Evolutionary conservation across 2,113 vertebrate species (phyloP), one percentile per base, ranked within the genome.

Genomic region (Reinhardtius hippoglossoides): DNA sequence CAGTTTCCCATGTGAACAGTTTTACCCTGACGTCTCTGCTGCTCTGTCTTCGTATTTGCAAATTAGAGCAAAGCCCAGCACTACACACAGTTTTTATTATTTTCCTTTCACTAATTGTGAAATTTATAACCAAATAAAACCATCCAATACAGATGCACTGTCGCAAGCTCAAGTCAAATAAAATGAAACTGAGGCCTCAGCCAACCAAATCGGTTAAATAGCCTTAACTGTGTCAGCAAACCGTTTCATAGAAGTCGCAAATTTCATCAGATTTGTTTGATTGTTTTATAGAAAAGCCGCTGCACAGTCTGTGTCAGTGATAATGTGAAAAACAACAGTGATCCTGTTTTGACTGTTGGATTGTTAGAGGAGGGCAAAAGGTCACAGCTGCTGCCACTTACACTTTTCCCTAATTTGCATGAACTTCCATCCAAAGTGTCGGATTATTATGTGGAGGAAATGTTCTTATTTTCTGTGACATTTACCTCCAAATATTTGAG

Each of bases 381-480:
- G 69, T 81, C 76, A 80, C 84, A 86, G 71, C 82, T 90, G 80
- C 74, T 79, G 78, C 71, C 54, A 26, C 64, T 83, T 66, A 64
- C 23, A 65, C 71, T 50, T 59, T 66, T 27, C 73, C 61, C 4
- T 20, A 15, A 73, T 87, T 89, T 85, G 64, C 83, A 83, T 78
- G 27, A 61, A 55, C 64, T 13, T 20, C 55, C 31, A 56, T 13
- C 70, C 15, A 71, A 80, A 86, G 24, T 12, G 23, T 69, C 66
- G 68, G 44, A 71, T 81, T 72, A 18, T 68, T 46, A 35, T 31
- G 27, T 12, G 44, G 62, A 76, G 78, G 55, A 82, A 84, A 79
- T 67, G 75, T n/a, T 24, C 31, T 55, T 37, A 81, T 61, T 74
- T 69, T 79, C 64, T n/a, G n/a, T 82, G 67, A 78, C 78, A 74